Evolutionary conservation across 1,140 invertebrate species (phyloP).

Genomic region (Idris sp.): DNA sequence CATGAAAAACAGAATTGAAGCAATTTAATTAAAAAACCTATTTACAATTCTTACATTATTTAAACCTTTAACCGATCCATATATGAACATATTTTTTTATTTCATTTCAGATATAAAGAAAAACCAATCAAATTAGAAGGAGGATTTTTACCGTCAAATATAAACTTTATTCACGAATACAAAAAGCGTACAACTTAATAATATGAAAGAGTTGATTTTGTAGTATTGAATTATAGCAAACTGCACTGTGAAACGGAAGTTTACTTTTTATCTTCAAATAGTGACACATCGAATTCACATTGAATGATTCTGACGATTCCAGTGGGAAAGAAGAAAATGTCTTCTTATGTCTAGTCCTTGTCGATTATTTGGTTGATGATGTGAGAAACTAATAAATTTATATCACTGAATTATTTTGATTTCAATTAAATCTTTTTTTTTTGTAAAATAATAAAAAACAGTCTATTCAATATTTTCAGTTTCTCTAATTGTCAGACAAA

Average conservation of each 20-base stretch:
- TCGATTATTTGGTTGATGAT: conserved; percentile 42
- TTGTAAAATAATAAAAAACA: no score
- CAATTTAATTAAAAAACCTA: no score
- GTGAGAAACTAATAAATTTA: conserved; percentile 30
- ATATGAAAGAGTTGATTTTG: conserved; percentile 23
- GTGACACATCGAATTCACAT: conserved; percentile 26
- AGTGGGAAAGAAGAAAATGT: conserved; percentile 50
- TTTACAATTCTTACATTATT: no score
- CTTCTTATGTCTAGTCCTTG: conserved; percentile 64
- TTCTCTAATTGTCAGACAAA: conserved; percentile 26
- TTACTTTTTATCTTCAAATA: conserved; percentile 41
- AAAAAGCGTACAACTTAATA: conserved; percentile 71
- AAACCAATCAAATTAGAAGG: conserved; percentile 74
- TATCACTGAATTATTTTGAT: background rate
- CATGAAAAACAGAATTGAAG: no score
- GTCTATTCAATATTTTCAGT: no score
- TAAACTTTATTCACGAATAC: conserved; percentile 68
- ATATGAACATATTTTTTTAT: conserved; percentile 3
- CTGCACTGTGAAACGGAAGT: conserved; percentile 10
- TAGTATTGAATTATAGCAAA: conserved; percentile 41
- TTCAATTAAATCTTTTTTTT: background rate
- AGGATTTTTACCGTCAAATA: conserved; percentile 75
- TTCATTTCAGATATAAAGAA: conserved; percentile 72
- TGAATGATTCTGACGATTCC: conserved; percentile 48
- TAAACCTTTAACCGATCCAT: no score